Base-by-base conservation (phyloP, 2,888 invertebrate species). In the Microchrysa polita region DNA sequence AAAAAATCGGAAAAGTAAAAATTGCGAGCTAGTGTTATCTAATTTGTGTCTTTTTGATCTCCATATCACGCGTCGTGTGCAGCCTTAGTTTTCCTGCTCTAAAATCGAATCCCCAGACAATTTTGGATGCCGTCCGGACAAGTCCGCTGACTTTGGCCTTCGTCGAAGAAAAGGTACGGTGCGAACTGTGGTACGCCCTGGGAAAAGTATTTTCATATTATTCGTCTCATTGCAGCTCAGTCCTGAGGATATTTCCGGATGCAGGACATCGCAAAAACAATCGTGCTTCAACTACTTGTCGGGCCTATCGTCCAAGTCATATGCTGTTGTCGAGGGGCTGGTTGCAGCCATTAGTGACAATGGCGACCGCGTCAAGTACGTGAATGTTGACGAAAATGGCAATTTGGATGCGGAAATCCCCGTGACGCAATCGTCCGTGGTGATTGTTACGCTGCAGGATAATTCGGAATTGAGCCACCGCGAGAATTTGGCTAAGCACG, bases 281-380 rank as follows among this genome's bases (percentile, higher is more conserved):
- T 81, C 82, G 5, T 84, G 86, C 75, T 88, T 85, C 77, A 79
- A 81, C 9, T 80, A 84, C 71, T 79, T 88, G 73, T 82, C 83
- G 52, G 80, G 82, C 52, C 79, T 85, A 1, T 79, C 81, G 73
- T 81, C 82, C 7, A 82, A 83, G 22, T 83, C 87, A 1, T 92
- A 91, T 80, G 88, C 91, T 9, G 87, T 87, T 20, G 93, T 93
- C 0, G 86, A 89, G 59, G 86, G 88, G 74, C 88, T 92, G 0
- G 10, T 60, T 18, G 60, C 42, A 5, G 10, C 12, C 1, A 44
- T 60, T 10, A 48, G 27, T 7, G 72, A 72, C 2, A 16, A 16
- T 14, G 5, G 7, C 10, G 60, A 44, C 12, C n/a, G 60, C 7
- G 42, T 72, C 14, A 44, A 44, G n/a, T 72, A 60, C 60, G 60